Base-by-base conservation (phyloP, 2,797 vertebrate species). In the Sebastes trivittatus region DNA sequence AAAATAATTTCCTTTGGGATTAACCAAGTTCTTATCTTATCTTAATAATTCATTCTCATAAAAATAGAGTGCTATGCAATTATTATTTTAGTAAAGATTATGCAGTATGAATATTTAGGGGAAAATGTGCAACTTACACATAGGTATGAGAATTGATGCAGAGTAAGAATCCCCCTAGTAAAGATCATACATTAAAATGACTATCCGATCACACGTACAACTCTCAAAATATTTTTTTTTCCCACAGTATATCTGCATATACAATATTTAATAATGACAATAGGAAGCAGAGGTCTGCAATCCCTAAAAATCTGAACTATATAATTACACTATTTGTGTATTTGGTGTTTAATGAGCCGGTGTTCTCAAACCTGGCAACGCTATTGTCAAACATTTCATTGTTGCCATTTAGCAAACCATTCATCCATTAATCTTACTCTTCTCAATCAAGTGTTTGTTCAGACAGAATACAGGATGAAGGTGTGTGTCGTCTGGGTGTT, bases 381-480 rank as follows among this genome's bases (percentile, higher is more conserved):
- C 34, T 49, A 54, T 80, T 83, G 84, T 90, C 81, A 81, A 63
- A 78, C 69, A 32, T 75, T 63, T 74, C n/a, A 32, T 66, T 89
- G 80, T 84, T 82, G 76, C 42, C 74, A 52, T 74, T 81, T 85
- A 75, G 74, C 76, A 82, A 89, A 81, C 49, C 76, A 61, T 82
- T 84, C 82, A 87, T 73, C 75, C 79, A 90, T 92, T 93, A 92
- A 92, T 91, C 91, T 86, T 29, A 61, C 72, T 52, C 30, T 89
- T 84, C 73, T 90, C 80, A 82, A 73, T 86, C 38, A 63, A 69
- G 36, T 83, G 88, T 93, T 93, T 93, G 90, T 82, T 76, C 82
- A 90, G 91, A 87, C 88, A 66, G 82, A 85, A 75, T 80, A 46
- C 91, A 90, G 91, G 88, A 91, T 81, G 91, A 92, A 93, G 93